Percentiles rank a stretch among this genome's conserved stretches.
These are phyloP conservation scores for Micrastur ruficollis DNA, from an alignment of 2,797 vertebrate species.

Conservation along the genomic window DNA sequence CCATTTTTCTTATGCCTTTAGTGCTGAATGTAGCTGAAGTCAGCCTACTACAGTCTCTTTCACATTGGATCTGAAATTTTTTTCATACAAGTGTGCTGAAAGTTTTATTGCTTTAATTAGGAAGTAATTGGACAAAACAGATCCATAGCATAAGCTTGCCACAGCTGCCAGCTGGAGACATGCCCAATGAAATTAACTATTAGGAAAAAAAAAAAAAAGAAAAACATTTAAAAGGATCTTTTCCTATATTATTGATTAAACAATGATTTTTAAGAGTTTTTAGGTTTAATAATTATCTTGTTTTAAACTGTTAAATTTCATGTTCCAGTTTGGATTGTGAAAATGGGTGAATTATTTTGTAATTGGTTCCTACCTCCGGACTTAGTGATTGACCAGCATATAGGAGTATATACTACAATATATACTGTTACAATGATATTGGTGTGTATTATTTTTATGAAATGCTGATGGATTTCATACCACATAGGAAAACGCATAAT, in stretches of 20 bases:
- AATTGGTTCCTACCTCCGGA: neutral
- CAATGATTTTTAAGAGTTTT: neutral
- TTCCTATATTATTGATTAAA: neutral
- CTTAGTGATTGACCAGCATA: neutral
- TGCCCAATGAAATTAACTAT: neutral
- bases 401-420: neutral
- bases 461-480: neutral
- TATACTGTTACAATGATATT: neutral
- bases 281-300: neutral
- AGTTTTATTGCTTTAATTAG: slow-evolving; percentile 14
- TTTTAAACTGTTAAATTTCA: neutral
- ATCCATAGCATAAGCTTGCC: neutral
- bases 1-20: neutral
- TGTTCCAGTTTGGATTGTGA: neutral
- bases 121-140: neutral
- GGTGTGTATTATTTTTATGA: neutral
- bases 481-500: neutral
- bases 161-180: neutral
- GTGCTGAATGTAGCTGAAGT: neutral
- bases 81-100: neutral
- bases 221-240: neutral
- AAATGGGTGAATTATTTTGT: neutral
- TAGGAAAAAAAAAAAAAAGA: neutral
- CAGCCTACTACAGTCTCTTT: neutral
- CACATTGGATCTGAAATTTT: neutral